Conservation (phyloP, 2,797 vertebrate species). For the Euthynnus affinis region DNA sequence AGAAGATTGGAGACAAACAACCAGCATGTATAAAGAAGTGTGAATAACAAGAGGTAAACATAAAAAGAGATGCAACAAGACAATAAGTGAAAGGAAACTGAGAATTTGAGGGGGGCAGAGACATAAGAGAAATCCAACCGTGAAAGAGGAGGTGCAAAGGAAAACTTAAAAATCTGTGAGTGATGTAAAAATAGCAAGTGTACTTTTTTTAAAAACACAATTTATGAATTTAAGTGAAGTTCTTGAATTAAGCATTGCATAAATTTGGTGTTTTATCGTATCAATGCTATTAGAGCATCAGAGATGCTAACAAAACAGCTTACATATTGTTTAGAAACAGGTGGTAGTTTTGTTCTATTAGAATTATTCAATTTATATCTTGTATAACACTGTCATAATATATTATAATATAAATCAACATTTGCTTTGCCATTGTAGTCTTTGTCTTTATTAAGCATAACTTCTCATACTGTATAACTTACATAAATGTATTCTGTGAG, state of each 20-base stretch:
- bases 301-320: slow-evolving; percentile 9
- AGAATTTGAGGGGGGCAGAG: background rate
- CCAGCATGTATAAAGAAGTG: background rate
- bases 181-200: background rate
- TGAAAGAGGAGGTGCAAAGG: background rate
- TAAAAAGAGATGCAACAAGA: slow-evolving; percentile 17
- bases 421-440: background rate
- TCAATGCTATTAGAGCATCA: background rate
- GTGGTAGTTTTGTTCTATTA: background rate
- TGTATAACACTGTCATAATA: slow-evolving; percentile 1
- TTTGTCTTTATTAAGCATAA: background rate
- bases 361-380: background rate
- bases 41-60: slow-evolving; percentile 36
- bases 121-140: background rate
- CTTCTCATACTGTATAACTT: slow-evolving; percentile 5
- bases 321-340: background rate
- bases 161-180: background rate
- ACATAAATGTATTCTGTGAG: background rate
- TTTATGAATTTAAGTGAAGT: background rate
- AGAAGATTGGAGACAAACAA: slow-evolving; percentile 35
- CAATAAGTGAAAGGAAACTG: background rate
- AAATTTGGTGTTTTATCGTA: background rate
- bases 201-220: background rate
- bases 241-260: slow-evolving; percentile 1
- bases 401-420: background rate